Evolutionary conservation across 2,888 invertebrate genomes (phyloP).

Genomic region (Epistrophe grossulariae): DNA sequence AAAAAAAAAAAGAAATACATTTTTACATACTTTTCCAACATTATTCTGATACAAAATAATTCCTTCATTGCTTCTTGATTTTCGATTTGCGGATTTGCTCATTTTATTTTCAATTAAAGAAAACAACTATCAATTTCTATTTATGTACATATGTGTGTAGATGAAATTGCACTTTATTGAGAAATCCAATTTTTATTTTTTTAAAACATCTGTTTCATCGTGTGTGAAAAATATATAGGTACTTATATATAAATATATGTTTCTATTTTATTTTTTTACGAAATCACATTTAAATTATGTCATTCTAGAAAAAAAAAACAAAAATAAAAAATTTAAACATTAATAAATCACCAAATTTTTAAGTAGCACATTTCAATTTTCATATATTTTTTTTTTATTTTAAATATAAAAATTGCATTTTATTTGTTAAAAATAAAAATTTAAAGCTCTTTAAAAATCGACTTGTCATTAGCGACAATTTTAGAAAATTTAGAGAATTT

Average conservation of each 20-base stretch:
- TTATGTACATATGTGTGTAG: not conserved
- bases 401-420: conserved; percentile 1
- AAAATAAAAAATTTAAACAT: conserved; percentile 23
- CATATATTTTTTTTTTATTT: conserved; percentile 3
- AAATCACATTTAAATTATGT: conserved; percentile 66
- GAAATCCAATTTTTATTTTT: conserved; percentile 37
- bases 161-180: conserved; percentile 62
- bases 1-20: not conserved
- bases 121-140: conserved; percentile 54
- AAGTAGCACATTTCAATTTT: conserved; percentile 1
- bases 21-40: conserved; percentile 71
- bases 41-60: conserved; percentile 77
- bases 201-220: conserved; percentile 60
- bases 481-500: conserved; percentile 29
- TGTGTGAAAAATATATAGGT: conserved; percentile 38
- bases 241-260: not conserved
- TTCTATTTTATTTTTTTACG: conserved; percentile 38
- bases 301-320: conserved; percentile 45
- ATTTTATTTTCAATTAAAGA: conserved; percentile 37
- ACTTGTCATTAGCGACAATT: conserved; percentile 45
- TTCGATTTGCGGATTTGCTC: conserved; percentile 75
- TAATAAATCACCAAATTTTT: conserved; percentile 25
- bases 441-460: conserved; percentile 35
- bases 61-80: conserved; percentile 78
- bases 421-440: conserved; percentile 28